Evolutionary conservation across 2,113 vertebrate genomes (phyloP).

Genomic region (Scytalopus superciliaris): DNA sequence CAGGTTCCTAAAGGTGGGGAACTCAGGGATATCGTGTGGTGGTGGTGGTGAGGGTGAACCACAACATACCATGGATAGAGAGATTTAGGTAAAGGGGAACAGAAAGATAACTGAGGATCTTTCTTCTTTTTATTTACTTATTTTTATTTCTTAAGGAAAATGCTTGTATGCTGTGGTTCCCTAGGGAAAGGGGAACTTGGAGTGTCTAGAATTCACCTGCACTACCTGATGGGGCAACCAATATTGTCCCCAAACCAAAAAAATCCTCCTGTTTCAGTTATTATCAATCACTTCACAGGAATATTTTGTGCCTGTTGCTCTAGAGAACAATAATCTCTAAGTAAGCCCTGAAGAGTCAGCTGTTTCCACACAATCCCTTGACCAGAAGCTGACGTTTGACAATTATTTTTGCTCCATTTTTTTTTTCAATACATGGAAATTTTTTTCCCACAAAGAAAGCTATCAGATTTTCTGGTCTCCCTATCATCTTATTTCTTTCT

Average conservation of each 20-base stretch:
- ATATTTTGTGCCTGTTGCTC: neutral
- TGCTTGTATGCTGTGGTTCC: neutral
- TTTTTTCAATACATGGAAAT: neutral
- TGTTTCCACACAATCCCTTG: neutral
- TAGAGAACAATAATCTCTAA: neutral
- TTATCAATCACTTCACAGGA: neutral
- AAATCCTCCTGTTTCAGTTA: neutral
- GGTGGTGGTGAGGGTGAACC: neutral
- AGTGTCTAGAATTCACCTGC: neutral
- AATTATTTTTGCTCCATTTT: neutral
- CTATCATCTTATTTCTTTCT: neutral
- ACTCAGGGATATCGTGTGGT: accelerated
- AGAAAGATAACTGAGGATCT: neutral
- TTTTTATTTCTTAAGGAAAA: neutral
- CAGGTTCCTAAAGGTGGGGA: neutral
- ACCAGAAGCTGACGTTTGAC: neutral
- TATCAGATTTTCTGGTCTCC: neutral
- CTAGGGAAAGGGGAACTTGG: neutral
- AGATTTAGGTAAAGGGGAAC: neutral
- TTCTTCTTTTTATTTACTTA: neutral
- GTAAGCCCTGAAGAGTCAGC: neutral
- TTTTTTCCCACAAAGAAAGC: accelerated
- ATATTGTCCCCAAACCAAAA: neutral
- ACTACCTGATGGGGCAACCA: neutral
- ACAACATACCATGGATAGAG: neutral